These are phyloP conservation scores for Pomatorhinus ruficollis DNA, from an alignment of 2,113 vertebrate genomes.

Conservation along the genomic window DNA sequence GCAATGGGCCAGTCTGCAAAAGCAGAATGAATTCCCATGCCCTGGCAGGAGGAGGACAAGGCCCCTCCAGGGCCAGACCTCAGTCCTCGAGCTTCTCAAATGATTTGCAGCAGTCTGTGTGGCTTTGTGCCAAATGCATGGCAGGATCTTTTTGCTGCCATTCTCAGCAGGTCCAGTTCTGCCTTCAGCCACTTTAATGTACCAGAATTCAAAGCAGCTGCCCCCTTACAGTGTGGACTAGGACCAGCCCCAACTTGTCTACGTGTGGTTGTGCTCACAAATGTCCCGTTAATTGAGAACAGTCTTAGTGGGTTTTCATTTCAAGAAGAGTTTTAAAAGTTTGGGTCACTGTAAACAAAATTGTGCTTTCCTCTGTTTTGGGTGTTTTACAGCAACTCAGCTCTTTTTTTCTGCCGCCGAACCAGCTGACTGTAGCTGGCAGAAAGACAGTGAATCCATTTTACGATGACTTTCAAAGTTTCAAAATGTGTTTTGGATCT, in stretches of 20 bases:
- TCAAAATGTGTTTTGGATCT: conserved; percentile 60
- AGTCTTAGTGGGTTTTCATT: conserved; percentile 21
- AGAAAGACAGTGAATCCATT: conserved; percentile 17
- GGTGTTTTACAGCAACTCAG: not conserved
- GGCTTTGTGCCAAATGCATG: not conserved
- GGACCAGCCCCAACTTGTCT: not conserved
- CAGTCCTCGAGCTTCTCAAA: not conserved
- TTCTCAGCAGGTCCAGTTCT: conserved; percentile 1
- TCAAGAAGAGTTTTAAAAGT: conserved; percentile 48
- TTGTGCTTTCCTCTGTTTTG: conserved; percentile 12
- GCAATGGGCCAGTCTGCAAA: not conserved
- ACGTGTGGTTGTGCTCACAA: conserved; percentile 26
- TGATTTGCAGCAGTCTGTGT: not conserved
- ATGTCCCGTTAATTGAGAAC: conserved; percentile 36
- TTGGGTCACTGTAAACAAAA: conserved; percentile 38
- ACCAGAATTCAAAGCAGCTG: conserved; percentile 41
- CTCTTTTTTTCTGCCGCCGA: conserved; percentile 25
- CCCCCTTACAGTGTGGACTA: not conserved
- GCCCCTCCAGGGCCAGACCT: not conserved
- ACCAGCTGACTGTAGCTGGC: conserved; percentile 59
- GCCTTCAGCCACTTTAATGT: not conserved
- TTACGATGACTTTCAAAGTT: not conserved
- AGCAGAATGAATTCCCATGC: not conserved
- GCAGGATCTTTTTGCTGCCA: not conserved
- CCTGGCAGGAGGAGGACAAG: not conserved